phyloP scores from a whole-genome alignment of 1,140 invertebrate genomes.

The Atta colombica region DNA sequence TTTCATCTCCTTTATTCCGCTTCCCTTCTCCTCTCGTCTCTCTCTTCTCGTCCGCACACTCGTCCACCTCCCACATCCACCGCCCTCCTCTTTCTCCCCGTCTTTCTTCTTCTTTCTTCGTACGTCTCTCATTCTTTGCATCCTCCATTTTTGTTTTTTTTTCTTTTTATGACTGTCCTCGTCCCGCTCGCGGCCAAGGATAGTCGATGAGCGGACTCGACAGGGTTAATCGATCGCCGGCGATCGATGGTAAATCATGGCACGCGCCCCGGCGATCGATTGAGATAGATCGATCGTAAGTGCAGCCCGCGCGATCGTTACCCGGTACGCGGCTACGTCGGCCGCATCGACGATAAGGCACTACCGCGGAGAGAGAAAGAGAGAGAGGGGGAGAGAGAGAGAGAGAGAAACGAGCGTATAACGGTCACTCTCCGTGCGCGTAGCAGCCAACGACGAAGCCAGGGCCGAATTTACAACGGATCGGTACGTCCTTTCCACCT shows the following conservation, averaged over 20 bases:
- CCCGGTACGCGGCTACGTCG: constrained; percentile 39
- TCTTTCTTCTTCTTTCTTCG: constrained; percentile 32
- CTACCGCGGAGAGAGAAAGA: not conserved
- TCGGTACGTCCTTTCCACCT: constrained; percentile 53
- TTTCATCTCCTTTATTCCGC: constrained; percentile 6
- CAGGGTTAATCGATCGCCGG: constrained; percentile 63
- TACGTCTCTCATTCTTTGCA: not conserved
- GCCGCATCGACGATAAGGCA: constrained; percentile 55
- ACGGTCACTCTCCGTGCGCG: constrained; percentile 30
- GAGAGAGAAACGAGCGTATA: constrained; percentile 18
- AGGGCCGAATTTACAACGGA: constrained; percentile 51
- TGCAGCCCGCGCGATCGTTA: constrained; percentile 51
- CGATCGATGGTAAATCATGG: constrained; percentile 71
- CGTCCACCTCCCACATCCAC: constrained; percentile 23
- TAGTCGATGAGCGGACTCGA: constrained; percentile 25
- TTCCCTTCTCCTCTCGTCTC: not conserved
- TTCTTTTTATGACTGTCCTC: constrained; percentile 9
- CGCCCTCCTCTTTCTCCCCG: constrained; percentile 1
- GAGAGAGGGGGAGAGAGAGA: not conserved
- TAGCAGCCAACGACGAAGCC: constrained; percentile 23
- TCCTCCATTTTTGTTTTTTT: constrained; percentile 34
- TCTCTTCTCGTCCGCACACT: not conserved
- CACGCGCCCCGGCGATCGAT: constrained; percentile 64
- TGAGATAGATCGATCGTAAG: constrained; percentile 50
- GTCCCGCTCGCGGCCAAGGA: constrained; percentile 49